Conservation (phyloP, 2,888 invertebrate species). For the Timema cristinae region DNA sequence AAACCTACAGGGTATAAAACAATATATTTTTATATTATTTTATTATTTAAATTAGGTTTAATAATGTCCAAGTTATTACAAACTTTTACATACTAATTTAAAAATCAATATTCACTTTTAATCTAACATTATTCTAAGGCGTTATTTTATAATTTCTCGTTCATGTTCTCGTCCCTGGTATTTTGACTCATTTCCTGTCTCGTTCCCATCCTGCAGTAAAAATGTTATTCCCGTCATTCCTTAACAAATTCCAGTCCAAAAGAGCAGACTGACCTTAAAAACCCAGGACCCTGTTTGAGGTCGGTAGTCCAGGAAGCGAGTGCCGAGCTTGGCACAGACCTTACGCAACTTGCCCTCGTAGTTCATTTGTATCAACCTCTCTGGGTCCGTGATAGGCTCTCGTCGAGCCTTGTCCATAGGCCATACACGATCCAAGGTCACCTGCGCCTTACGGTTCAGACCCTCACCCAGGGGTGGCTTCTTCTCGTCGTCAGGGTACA, state of each 20-base stretch:
- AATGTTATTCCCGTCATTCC: background rate
- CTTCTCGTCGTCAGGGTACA: slow-evolving; percentile 85
- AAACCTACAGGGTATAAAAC: too few species aligned
- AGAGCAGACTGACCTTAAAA: slow-evolving; percentile 61
- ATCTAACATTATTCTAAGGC: too few species aligned
- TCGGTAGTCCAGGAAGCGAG: slow-evolving; percentile 89
- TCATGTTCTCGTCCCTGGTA: too few species aligned
- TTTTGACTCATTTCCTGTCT: too few species aligned
- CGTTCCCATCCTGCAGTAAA: background rate
- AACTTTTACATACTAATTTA: too few species aligned
- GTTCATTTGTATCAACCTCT: slow-evolving; percentile 72
- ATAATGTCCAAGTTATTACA: too few species aligned
- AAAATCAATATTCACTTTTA: too few species aligned
- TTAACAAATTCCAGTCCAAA: background rate
- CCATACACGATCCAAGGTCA: slow-evolving; percentile 92
- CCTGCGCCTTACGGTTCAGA: slow-evolving; percentile 85
- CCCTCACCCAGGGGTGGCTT: slow-evolving; percentile 87
- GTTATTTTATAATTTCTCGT: background rate
- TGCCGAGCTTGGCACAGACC: slow-evolving; percentile 81
- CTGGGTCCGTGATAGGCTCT: slow-evolving; percentile 72
- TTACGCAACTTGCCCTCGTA: slow-evolving; percentile 81
- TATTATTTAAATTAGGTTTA: too few species aligned
- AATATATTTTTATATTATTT: too few species aligned
- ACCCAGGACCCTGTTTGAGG: slow-evolving; percentile 98
- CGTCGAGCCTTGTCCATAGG: slow-evolving; percentile 82